Base-by-base conservation (phyloP, 92 coral and sea anemone species). In the Siderastrea siderea region DNA sequence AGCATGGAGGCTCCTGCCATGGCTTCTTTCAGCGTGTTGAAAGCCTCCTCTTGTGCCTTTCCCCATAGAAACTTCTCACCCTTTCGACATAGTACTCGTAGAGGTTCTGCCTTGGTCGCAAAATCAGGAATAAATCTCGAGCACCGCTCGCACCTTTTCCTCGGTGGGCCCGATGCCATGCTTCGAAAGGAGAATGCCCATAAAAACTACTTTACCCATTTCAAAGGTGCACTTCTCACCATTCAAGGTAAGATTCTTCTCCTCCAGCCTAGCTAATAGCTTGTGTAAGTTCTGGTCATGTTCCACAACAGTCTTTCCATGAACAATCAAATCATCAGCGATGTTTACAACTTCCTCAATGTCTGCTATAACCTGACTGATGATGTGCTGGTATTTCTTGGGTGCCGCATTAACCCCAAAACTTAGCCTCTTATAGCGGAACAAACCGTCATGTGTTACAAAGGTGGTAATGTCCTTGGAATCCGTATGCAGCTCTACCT, bases 311-410 rank as follows among this genome's bases (percentile, higher is more conserved):
- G 71, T 72, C 70, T 81, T 85, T 7, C 93, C 90, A 55, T 74
- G 93, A 0, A 88, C 79, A 11, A 88, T 67, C 0, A 84, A 45
- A 47, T 92, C 87, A 16, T 88, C 92, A 50, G 87, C 84, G 13
- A 82, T 87, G 83, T 78, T 91, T 3, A 55, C 48, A 19, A 65
- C 87, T 6, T 86, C 88, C 1, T 84, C 80, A 2, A 74, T 11
- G 12, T 60, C 90, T 50, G 90, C 75, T 0, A 90, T 12, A 1
- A 17, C 96, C 45, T 83, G 94, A 13, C 83, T 71, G 59, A 90
- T 79, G 13, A 90, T 80, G n/a, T 86, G 96, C 50, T 93, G 86
- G 53, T 90, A 86, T 70, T 82, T 82, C 87, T 79, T 92, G 12
- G 87, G 87, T 8, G 94, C 94, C 3, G 92, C 70, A 67, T 47